Conservation (phyloP, 2,797 vertebrate genomes). For the Anas bernieri region DNA sequence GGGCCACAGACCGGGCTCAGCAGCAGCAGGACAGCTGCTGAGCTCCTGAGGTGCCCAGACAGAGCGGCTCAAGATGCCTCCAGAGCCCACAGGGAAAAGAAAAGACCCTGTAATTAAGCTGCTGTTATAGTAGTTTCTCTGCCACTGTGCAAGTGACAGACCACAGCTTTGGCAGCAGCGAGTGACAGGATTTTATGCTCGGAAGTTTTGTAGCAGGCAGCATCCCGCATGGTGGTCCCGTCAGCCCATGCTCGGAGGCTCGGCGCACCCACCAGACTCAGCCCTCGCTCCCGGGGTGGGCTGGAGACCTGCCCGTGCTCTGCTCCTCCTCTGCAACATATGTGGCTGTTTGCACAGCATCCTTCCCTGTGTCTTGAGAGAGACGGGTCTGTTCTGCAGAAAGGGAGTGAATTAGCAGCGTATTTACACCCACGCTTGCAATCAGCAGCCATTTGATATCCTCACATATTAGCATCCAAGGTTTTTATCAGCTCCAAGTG, state of each 20-base stretch:
- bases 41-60: not conserved
- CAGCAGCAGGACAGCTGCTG: not conserved
- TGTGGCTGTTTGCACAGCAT: not conserved
- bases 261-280: not conserved
- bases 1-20: not conserved
- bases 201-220: not conserved
- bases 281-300: not conserved
- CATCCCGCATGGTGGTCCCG: not conserved
- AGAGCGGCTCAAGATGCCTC: fast-evolving
- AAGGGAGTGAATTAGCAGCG: not conserved
- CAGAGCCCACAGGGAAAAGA: not conserved
- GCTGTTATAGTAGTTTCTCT: not conserved
- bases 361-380: not conserved
- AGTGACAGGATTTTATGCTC: not conserved
- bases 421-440: not conserved
- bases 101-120: not conserved
- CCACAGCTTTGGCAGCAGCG: not conserved
- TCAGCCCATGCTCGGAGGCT: not conserved
- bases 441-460: constrained; percentile 10
- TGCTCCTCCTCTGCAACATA: not conserved
- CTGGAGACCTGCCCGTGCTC: not conserved
- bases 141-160: not conserved
- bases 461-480: not conserved
- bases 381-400: not conserved
- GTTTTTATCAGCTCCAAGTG: not conserved